Percentiles rank a stretch among this genome's conserved stretches.
Conservation (phyloP, 2,113 vertebrate species). For the Urocitellus parryii region DNA sequence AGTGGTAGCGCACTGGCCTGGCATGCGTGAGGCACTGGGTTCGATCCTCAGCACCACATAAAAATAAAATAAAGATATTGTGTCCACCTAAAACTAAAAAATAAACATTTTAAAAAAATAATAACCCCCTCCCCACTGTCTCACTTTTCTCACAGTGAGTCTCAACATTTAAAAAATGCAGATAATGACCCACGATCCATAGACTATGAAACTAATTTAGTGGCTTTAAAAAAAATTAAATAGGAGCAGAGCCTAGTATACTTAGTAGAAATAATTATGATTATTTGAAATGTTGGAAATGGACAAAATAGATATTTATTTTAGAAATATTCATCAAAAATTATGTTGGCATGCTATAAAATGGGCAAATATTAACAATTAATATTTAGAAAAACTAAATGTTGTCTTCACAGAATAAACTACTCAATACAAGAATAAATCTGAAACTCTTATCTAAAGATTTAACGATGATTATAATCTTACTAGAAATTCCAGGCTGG, state of each 20-base stretch:
- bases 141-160: neutral
- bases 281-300: constrained; percentile 21
- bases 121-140: neutral
- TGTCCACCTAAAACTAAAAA: too few relatives aligned
- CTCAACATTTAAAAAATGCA: neutral
- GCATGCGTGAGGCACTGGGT: too few relatives aligned
- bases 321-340: constrained; percentile 31
- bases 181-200: neutral
- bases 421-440: neutral
- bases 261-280: neutral
- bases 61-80: too few relatives aligned
- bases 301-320: neutral
- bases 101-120: neutral
- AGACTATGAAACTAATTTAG: neutral
- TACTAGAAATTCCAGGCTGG: neutral
- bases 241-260: neutral
- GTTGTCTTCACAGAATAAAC: neutral
- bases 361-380: constrained; percentile 47
- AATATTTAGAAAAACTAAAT: constrained; percentile 11
- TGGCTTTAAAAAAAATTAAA: neutral
- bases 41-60: too few relatives aligned
- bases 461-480: neutral
- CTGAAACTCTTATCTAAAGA: constrained; percentile 22
- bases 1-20: too few relatives aligned
- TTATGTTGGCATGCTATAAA: neutral